Conservation (phyloP, 2,888 invertebrate genomes). For the Dromius quadrimaculatus region DNA sequence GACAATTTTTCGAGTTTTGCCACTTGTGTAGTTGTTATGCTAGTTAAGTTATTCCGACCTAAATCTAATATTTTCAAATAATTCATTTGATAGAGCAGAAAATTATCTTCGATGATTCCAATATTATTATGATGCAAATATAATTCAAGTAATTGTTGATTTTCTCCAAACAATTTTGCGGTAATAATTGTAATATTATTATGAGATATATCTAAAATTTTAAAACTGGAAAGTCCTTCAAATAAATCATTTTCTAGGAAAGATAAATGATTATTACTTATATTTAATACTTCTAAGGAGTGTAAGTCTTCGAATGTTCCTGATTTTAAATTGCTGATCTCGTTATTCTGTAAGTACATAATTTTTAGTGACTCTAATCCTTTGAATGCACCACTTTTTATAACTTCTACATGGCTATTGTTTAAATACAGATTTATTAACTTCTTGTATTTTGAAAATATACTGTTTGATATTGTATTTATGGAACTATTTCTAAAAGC, state of each 20-base stretch:
- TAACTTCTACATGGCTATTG: constrained; percentile 23
- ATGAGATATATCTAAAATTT: constrained; percentile 46
- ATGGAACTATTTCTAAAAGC: constrained; percentile 2
- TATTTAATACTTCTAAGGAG: constrained; percentile 24
- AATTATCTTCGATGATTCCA: background rate
- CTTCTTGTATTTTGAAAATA: constrained; percentile 64
- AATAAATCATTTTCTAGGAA: constrained; percentile 51
- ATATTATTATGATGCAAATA: constrained; percentile 24
- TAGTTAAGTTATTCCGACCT: constrained; percentile 1
- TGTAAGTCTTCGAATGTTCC: constrained; percentile 41
- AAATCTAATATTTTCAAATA: constrained; percentile 4
- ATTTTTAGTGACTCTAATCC: constrained; percentile 55
- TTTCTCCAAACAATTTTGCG: constrained; percentile 5
- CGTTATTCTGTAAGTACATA: constrained; percentile 39
- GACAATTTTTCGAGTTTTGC: background rate
- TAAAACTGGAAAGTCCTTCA: constrained; percentile 43
- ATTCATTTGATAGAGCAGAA: background rate
- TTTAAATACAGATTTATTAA: constrained; percentile 67
- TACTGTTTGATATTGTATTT: constrained; percentile 46
- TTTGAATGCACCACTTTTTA: constrained; percentile 65
- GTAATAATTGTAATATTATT: constrained; percentile 23
- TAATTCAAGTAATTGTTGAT: background rate
- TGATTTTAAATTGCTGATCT: constrained; percentile 10
- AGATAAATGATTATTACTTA: constrained; percentile 46
- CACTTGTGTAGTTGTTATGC: background rate